Evolutionary conservation across 1,140 invertebrate species (phyloP).

Genomic region (Drosophila bocqueti): DNA sequence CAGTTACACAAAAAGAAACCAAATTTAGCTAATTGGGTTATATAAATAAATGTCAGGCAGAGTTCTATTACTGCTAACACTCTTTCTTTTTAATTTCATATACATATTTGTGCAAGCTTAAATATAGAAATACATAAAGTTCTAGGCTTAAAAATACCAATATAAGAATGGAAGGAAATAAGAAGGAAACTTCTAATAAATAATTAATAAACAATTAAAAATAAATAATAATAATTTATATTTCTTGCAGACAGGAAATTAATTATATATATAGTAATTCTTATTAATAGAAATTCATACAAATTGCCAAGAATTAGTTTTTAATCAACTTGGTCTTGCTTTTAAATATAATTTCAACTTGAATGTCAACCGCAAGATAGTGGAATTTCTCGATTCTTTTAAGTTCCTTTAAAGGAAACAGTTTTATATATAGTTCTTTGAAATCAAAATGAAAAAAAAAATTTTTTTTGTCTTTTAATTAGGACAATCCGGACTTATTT

Average conservation of each 20-base stretch:
- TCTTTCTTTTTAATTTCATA: not conserved
- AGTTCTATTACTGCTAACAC: not conserved
- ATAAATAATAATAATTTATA: not conserved
- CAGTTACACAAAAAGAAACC: slow-evolving; percentile 22
- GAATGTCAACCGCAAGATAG: not conserved
- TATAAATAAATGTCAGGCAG: not conserved
- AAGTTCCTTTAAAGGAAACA: not conserved
- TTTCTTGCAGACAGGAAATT: no score
- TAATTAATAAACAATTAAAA: not conserved
- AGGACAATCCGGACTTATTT: no score
- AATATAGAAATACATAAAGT: not conserved
- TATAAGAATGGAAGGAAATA: not conserved
- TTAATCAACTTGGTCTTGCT: not conserved
- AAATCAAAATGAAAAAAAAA: no score
- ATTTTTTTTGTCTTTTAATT: no score
- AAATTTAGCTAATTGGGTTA: slow-evolving; percentile 3
- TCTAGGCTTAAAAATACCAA: not conserved
- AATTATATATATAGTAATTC: no score
- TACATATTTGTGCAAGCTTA: no score
- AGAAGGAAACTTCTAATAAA: not conserved
- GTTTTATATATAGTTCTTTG: not conserved
- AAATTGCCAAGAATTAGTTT: no score
- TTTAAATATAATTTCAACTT: not conserved
- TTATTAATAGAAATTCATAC: no score
- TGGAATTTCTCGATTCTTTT: not conserved